Evolutionary conservation across 30 jellyfish, hydroid and myxozoan genomes (phyloP).

Genomic region (Chrysaora quinquecirrha): DNA sequence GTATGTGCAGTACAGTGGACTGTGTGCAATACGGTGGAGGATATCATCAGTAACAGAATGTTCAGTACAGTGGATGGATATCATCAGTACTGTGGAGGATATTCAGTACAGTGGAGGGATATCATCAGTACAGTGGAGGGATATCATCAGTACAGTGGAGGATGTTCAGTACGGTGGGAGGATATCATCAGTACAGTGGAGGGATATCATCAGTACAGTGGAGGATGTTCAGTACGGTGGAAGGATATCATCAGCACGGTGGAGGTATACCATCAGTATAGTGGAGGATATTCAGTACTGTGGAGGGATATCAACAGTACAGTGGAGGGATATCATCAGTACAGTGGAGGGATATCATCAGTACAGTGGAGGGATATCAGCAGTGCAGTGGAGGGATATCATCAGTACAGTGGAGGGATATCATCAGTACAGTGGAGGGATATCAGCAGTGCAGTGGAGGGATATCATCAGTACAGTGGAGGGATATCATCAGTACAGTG

Average conservation of each 20-base stretch:
- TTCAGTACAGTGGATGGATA: background rate
- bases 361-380: background rate
- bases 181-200: background rate
- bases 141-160: background rate
- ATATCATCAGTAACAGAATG: too few relatives aligned
- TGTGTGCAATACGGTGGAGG: too few relatives aligned
- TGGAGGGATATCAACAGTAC: too few relatives aligned
- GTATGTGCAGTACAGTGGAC: too few relatives aligned
- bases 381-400: background rate
- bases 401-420: background rate
- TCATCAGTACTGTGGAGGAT: too few relatives aligned
- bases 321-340: too few relatives aligned
- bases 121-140: background rate
- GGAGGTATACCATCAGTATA: too few relatives aligned
- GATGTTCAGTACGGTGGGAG: too few relatives aligned
- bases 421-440: constrained; percentile 1
- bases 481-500: background rate
- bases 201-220: background rate
- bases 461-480: background rate
- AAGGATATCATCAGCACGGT: too few relatives aligned
- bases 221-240: too few relatives aligned
- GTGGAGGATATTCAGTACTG: too few relatives aligned
- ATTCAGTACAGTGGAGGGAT: background rate
- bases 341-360: background rate
- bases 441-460: background rate